These are phyloP conservation scores for Clupea harengus DNA, from an alignment of 2,113 vertebrate species.

Conservation along the genomic window DNA sequence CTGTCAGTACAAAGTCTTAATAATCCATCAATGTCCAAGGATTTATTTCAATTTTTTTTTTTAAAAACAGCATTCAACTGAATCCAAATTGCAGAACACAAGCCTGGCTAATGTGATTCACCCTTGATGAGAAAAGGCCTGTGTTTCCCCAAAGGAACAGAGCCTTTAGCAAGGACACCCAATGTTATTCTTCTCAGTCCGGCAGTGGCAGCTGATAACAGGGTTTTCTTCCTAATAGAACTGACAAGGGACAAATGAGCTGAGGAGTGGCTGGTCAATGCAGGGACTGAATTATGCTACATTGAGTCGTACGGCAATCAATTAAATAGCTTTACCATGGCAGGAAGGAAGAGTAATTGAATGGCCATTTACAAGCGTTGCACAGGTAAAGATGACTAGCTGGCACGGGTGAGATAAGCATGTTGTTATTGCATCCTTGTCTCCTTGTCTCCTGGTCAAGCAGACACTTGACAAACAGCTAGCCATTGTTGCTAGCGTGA, in stretches of 20 bases:
- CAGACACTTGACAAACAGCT: not conserved
- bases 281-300: slow-evolving; percentile 12
- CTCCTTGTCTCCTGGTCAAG: not conserved
- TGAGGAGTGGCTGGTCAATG: not conserved
- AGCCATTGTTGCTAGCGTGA: not conserved
- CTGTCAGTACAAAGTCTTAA: not conserved
- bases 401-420: not conserved
- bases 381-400: not conserved
- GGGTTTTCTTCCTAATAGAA: not conserved
- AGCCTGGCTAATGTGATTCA: not conserved
- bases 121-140: not conserved
- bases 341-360: not conserved
- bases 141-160: not conserved
- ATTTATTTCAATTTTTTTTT: too few species aligned
- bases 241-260: slow-evolving; percentile 8
- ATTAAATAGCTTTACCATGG: slow-evolving; percentile 20
- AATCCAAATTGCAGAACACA: not conserved
- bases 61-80: not conserved
- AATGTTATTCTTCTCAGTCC: not conserved
- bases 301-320: slow-evolving; percentile 18
- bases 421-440: not conserved
- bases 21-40: not conserved
- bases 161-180: not conserved
- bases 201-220: not conserved
- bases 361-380: not conserved